Evolutionary conservation across 2,113 vertebrate species (phyloP).

Genomic region (Sitta europaea): DNA sequence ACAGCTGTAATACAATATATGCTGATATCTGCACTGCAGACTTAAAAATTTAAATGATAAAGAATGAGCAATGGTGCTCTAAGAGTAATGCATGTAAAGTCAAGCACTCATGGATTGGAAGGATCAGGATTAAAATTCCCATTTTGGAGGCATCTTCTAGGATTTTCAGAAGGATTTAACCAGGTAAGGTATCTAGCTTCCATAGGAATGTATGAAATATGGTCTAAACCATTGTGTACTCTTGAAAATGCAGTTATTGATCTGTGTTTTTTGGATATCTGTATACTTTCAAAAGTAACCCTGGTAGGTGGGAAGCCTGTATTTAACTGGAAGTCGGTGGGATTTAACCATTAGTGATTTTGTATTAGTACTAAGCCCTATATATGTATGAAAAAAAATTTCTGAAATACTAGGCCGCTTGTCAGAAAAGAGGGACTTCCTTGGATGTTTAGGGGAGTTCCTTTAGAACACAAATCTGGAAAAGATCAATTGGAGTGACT

Average conservation of each 20-base stretch:
- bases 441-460: not conserved
- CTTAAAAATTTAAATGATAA: not conserved
- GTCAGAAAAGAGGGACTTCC: not conserved
- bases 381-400: fast-evolving
- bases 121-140: not conserved
- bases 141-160: not conserved
- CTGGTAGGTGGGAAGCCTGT: not conserved
- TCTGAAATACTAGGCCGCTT: not conserved
- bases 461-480: not conserved
- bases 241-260: not conserved
- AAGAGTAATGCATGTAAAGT: not conserved
- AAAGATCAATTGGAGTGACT: not conserved
- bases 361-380: not conserved
- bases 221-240: not conserved
- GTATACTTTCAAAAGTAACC: not conserved
- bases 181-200: not conserved
- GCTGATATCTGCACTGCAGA: not conserved
- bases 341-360: not conserved
- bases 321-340: not conserved
- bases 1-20: not conserved
- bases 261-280: not conserved
- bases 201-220: not conserved
- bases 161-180: not conserved
- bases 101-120: not conserved
- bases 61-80: not conserved